phyloP scores from a whole-genome alignment of 2,797 vertebrate genomes.

The Cryptoblepharus egeriae region DNA sequence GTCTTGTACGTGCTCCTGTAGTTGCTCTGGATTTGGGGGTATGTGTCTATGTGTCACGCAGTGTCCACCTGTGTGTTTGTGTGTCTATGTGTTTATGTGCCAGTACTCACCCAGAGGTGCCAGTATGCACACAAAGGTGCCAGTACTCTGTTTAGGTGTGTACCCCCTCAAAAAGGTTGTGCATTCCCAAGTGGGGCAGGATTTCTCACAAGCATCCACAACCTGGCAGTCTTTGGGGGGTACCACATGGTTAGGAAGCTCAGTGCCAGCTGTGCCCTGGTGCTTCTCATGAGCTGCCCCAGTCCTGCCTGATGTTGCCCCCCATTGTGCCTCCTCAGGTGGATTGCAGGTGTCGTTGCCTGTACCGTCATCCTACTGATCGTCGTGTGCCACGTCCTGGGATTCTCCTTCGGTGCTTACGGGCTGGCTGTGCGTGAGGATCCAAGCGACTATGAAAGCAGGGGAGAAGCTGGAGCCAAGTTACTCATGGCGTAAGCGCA shows the following conservation, averaged over 20 bases:
- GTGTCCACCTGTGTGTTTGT: no score
- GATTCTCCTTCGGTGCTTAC: slow-evolving; percentile 76
- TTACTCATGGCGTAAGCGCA: slow-evolving; percentile 80
- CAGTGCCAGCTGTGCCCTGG: not conserved
- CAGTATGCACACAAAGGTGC: no score
- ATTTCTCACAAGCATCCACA: no score
- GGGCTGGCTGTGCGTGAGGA: slow-evolving; percentile 73
- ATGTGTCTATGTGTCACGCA: no score
- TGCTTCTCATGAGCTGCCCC: not conserved
- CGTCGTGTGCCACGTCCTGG: slow-evolving; percentile 73
- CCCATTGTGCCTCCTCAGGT: slow-evolving; percentile 67
- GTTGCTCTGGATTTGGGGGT: no score
- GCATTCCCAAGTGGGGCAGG: no score
- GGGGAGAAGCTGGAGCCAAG: slow-evolving; percentile 74
- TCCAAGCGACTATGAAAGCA: slow-evolving; percentile 60
- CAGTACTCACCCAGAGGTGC: no score
- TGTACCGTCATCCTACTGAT: slow-evolving; percentile 80
- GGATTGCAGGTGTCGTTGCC: slow-evolving; percentile 73
- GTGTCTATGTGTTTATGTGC: no score
- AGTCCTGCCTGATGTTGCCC: not conserved
- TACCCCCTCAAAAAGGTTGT: no score
- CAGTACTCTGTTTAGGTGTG: no score
- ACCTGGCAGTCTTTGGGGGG: not conserved
- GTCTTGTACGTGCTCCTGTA: no score
- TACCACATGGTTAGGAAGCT: not conserved